Base-by-base conservation (phyloP, 2,888 invertebrate species). In the Amorpha juglandis region DNA sequence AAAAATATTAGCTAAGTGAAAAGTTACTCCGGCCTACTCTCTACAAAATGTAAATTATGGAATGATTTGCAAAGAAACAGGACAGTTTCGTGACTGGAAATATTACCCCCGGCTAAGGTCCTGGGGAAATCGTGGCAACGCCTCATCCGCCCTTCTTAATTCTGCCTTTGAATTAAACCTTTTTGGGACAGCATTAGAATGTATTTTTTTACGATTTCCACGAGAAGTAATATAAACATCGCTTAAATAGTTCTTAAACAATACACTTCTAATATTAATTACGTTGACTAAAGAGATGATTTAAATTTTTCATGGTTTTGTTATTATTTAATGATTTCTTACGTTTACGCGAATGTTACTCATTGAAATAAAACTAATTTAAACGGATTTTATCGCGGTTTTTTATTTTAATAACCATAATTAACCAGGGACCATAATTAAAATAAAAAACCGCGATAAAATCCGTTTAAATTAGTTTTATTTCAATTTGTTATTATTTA, bases 141-240 rank as follows among this genome's bases (percentile, higher is more conserved):
- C 19, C 42, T 58, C 42, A 19, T 6, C 42, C 38, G 11, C 19
- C 16, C 42, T 11, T 42, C 42, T 58, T 58, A 19, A 58, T 58
- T 19, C 42, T 38, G 4, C 19, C 19, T 58, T 58, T 58, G 42
- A 58, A 58, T 58, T 58, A 58, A 38, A 58, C 58, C 19, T 58
- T 58, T 58, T 58, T 58, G 58, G 58, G 12, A 42, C 16, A 19
- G 1, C 12, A 19, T 42, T 19, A 14, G 8, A 58, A 19, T 0
- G 42, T 0, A 16, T 58, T 42, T 19, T 19, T 14, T 42, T 50
- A 4, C 8, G 16, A 58, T 16, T 58, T 58, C 16, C 1, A 16
- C 38, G n/a, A 11, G 35, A 11, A 55, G 38, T 55, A 16, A n/a
- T 35, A 27, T 35, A 16, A 55, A 52, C 35, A 55, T 42, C 0